Percentiles rank a stretch among this genome's conserved stretches.
These are phyloP conservation scores for Hypocryptadius cinnamomeus DNA, from an alignment of 2,113 vertebrate genomes.

Conservation along the genomic window DNA sequence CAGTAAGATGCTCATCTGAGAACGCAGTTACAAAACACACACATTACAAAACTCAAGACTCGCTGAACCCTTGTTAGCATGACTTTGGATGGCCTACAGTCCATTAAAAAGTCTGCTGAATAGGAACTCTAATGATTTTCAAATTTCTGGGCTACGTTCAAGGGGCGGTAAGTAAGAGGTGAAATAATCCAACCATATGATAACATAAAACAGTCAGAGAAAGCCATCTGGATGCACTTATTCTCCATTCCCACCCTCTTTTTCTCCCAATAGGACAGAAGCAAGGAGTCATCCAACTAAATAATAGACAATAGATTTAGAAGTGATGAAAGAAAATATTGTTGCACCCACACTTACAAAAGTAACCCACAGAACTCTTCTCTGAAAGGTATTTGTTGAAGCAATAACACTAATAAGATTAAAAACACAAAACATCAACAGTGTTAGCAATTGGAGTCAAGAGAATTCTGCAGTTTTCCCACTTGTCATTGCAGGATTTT, in stretches of 20 bases:
- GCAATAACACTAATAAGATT: constrained; percentile 8
- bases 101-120: background rate
- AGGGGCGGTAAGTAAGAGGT: background rate
- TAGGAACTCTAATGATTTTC: background rate
- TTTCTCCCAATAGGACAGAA: constrained; percentile 24
- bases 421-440: constrained; percentile 9
- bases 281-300: background rate
- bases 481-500: background rate
- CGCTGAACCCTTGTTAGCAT: background rate
- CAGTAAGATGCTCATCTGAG: background rate
- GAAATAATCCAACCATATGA: background rate
- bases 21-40: background rate
- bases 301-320: constrained; percentile 20
- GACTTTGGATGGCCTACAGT: background rate
- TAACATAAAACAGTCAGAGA: constrained; percentile 3
- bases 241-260: background rate
- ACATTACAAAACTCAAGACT: background rate
- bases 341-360: background rate
- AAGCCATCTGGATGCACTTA: constrained; percentile 45
- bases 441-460: background rate
- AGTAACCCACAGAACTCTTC: background rate
- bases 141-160: background rate
- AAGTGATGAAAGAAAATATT: constrained; percentile 23
- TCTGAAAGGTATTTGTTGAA: constrained; percentile 24
- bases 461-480: background rate